Evolutionary conservation across 2,113 vertebrate genomes (phyloP).

Genomic region (Salvator merianae): DNA sequence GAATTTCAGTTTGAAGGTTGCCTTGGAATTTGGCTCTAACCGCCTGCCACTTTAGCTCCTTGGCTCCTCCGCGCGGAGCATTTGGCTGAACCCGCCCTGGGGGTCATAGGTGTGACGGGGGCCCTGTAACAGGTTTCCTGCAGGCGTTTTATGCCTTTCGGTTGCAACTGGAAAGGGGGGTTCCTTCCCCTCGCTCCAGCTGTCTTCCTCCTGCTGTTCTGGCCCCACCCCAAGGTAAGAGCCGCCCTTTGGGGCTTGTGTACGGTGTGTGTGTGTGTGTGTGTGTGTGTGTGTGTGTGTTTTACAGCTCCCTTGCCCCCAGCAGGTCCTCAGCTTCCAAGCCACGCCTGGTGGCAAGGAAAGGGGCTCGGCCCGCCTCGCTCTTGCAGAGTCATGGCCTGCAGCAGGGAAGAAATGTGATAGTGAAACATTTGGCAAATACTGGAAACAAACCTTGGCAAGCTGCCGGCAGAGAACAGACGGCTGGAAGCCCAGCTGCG

Average conservation of each 20-base stretch:
- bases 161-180: no score
- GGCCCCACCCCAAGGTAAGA: neutral
- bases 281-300: neutral
- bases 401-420: neutral
- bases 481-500: conserved; percentile 21
- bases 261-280: neutral
- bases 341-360: neutral
- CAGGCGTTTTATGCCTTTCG: no score
- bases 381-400: neutral
- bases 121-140: no score
- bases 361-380: no score
- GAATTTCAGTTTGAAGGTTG: neutral
- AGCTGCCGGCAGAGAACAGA: conserved; percentile 10
- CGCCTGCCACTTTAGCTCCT: no score
- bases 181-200: no score
- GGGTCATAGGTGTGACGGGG: no score
- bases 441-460: conserved; percentile 10
- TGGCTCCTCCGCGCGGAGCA: no score
- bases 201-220: neutral
- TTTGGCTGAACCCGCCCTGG: no score
- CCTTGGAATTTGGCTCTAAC: no score
- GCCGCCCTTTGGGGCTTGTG: neutral
- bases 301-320: neutral
- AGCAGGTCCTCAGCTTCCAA: neutral
- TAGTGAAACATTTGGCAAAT: neutral